A percentile compares a stretch with the other conserved stretches of the same genome.
Evolutionary conservation across 2,797 vertebrate genomes (phyloP).

Genomic region (Melanotaenia trifasciata): DNA sequence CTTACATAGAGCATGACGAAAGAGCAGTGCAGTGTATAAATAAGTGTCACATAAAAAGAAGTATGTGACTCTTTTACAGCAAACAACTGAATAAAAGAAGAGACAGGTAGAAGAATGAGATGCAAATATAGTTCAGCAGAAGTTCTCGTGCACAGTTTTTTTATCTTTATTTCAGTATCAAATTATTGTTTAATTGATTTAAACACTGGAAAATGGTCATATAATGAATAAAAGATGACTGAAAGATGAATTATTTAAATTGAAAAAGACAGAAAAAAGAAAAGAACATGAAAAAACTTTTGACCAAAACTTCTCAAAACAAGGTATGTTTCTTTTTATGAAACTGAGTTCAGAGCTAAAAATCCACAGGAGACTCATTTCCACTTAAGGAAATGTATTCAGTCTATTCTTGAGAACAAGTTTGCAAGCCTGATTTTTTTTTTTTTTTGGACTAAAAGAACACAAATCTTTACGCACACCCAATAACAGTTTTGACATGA

Average conservation of each 20-base stretch:
- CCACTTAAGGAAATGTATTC: constrained; percentile 58
- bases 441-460: constrained; percentile 66
- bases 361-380: constrained; percentile 32
- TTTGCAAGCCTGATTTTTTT: constrained; percentile 63
- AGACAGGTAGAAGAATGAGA: constrained; percentile 47
- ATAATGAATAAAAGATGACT: not conserved
- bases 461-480: constrained; percentile 11
- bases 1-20: constrained; percentile 56
- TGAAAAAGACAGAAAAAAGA: not conserved
- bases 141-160: not conserved
- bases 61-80: constrained; percentile 61
- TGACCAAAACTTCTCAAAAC: constrained; percentile 11
- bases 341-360: constrained; percentile 12
- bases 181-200: not conserved
- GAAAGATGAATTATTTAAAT: not conserved
- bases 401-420: constrained; percentile 41
- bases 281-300: constrained; percentile 4
- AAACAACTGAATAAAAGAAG: constrained; percentile 53
- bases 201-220: constrained; percentile 11
- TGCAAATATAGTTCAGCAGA: constrained; percentile 15
- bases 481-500: constrained; percentile 50
- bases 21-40: constrained; percentile 58
- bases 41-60: constrained; percentile 75
- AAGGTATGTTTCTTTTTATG: not conserved
- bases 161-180: not conserved